These are phyloP conservation scores for Eidolon dupreanum DNA, from an alignment of 2,797 vertebrate genomes.

Conservation along the genomic window DNA sequence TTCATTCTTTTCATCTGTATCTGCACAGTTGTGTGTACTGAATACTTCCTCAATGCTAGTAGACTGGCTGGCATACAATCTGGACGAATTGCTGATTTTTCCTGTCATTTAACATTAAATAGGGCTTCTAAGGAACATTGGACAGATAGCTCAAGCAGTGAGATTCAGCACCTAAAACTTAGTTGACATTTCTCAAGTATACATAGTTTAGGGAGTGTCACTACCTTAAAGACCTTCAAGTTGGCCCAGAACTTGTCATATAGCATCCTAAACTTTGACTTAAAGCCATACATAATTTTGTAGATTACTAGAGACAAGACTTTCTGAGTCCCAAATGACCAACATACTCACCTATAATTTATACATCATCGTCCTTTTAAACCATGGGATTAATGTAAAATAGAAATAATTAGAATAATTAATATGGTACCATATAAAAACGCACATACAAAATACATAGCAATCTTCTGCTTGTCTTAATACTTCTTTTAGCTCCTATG, in stretches of 20 bases:
- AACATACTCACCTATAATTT: not conserved
- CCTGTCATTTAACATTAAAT: conserved; percentile 53
- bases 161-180: conserved; percentile 23
- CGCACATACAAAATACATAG: not conserved
- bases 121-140: not conserved
- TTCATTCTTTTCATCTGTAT: conserved; percentile 50
- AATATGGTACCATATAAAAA: not conserved
- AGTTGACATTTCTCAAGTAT: conserved; percentile 37
- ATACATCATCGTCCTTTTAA: not conserved
- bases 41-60: not conserved
- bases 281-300: conserved; percentile 13
- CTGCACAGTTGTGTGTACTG: conserved; percentile 8
- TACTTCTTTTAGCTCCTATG: not conserved
- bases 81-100: conserved; percentile 55
- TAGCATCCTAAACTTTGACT: not conserved
- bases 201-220: not conserved
- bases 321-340: not conserved
- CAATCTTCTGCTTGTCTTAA: not conserved
- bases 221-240: conserved; percentile 26
- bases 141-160: conserved; percentile 35
- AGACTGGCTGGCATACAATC: conserved; percentile 50
- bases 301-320: conserved; percentile 22
- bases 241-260: not conserved
- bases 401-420: conserved; percentile 10
- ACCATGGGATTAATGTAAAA: not conserved